Evolutionary conservation across 2,113 vertebrate species (phyloP), one percentile per base, ranked within the genome.

Genomic region (Colaptes auratus): DNA sequence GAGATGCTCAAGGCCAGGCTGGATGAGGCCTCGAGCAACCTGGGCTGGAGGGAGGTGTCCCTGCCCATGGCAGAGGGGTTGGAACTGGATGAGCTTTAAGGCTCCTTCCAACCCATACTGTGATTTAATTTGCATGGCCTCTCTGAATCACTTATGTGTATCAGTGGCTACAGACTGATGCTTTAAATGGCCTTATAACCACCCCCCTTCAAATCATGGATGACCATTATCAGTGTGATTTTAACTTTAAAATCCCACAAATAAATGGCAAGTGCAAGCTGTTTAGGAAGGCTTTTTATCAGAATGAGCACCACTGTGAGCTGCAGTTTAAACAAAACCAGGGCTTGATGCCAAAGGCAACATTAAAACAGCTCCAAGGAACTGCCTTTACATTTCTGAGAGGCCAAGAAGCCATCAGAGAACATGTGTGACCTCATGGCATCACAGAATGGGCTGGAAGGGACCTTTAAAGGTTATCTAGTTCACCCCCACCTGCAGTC

Each of bases 361-460:
- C 10, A 58, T 30, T n/a, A 60, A 44, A 70, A 28, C 4, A 21
- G 81, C 20, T 69, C 61, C 69, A 69, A 65, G 66, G 61, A 89
- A 28, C 30, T 31, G 64, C 63, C 70, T 52, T 84, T 15, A 6
- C 18, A 56, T 30, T 24, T 67, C 33, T 58, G 13, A 70, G 61
- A 31, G 36, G 35, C 50, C 75, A 39, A 48, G 60, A 69, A 83
- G 19, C 4, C 1, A 77, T 25, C 60, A 59, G n/a, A 65, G 65
- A 64, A 44, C 0, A 0, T 1, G 14, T 5, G 27, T 18, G 53
- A 78, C 17, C 77, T 71, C 48, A 10, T 2, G 7, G 31, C 66
- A 71, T 31, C 46, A 52, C 50, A 52, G 50, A 52, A 52, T 52
- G 23, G 50, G 23, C 24, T 52, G 50, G 23, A 52, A 24, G 21